These are phyloP conservation scores for Acleris holmiana DNA, from an alignment of 2,888 invertebrate species.

Conservation along the genomic window DNA sequence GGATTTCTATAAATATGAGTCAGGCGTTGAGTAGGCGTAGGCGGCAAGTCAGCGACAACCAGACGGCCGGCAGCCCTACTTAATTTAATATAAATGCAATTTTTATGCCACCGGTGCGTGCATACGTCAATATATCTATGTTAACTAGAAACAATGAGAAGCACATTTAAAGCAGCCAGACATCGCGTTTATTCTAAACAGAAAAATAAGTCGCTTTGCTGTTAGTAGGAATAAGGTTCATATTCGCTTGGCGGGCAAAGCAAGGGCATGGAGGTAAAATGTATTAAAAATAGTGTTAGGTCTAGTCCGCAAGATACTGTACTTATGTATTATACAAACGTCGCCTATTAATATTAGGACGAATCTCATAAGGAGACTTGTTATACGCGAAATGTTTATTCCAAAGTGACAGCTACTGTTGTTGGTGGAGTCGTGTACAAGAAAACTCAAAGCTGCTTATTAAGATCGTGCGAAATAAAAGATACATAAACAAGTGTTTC, in stretches of 20 bases:
- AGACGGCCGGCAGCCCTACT: background rate
- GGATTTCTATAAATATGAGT: too few species aligned
- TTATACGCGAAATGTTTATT: too few species aligned
- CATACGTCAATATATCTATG: conserved; percentile 13
- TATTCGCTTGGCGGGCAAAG: background rate
- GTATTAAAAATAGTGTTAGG: conserved; percentile 27
- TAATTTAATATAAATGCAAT: conserved; percentile 1
- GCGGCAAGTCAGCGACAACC: too few species aligned
- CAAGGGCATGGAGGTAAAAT: conserved; percentile 15
- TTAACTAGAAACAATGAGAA: conserved; percentile 6
- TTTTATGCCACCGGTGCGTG: conserved; percentile 6
- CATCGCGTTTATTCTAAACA: background rate
- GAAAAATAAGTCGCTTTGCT: conserved; percentile 1
- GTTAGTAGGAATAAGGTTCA: background rate
- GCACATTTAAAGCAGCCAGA: conserved; percentile 30
- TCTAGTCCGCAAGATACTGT: conserved; percentile 21
- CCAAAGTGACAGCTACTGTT: too few species aligned
- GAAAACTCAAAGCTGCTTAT: too few species aligned
- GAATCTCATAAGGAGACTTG: too few species aligned
- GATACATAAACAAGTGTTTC: too few species aligned
- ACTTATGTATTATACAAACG: conserved; percentile 3
- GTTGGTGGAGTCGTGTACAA: too few species aligned
- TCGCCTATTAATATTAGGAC: conserved; percentile 6
- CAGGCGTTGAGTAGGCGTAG: too few species aligned
- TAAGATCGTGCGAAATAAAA: too few species aligned